A percentile compares a stretch with the other conserved stretches of the same genome.
Conservation (phyloP, 2,888 invertebrate genomes). For the Stenolophus ochropezus region DNA sequence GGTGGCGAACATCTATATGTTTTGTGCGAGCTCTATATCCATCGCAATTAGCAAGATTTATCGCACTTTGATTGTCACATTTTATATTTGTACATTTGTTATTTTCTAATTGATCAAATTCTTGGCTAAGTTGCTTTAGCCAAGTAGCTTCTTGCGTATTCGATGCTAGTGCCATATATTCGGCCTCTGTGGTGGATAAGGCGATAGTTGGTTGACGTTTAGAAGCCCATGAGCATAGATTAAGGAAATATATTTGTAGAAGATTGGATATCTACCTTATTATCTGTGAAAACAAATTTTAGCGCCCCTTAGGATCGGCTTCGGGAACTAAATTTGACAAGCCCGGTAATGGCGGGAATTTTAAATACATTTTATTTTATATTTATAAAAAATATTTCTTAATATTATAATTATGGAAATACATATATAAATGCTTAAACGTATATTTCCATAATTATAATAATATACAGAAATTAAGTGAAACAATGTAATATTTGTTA, state of each 20-base stretch:
- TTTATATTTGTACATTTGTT: slow-evolving; percentile 32
- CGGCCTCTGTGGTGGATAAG: slow-evolving; percentile 55
- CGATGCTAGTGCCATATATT: slow-evolving; percentile 65
- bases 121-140: slow-evolving; percentile 60
- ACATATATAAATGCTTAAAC: too few relatives aligned
- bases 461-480: too few relatives aligned
- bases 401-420: too few relatives aligned
- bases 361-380: too few relatives aligned
- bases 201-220: slow-evolving; percentile 64
- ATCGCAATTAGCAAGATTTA: slow-evolving; percentile 60
- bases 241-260: slow-evolving; percentile 45
- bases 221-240: slow-evolving; percentile 53
- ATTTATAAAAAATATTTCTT: too few relatives aligned
- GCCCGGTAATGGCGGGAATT: too few relatives aligned
- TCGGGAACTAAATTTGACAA: too few relatives aligned
- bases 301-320: too few relatives aligned
- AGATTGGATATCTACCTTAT: too few relatives aligned
- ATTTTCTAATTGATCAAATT: slow-evolving; percentile 32
- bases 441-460: too few relatives aligned
- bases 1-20: slow-evolving; percentile 52
- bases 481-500: too few relatives aligned
- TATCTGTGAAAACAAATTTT: too few relatives aligned
- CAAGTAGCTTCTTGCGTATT: slow-evolving; percentile 65
- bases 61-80: slow-evolving; percentile 62
- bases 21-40: slow-evolving; percentile 62